Conservation (phyloP, 1,140 invertebrate genomes). For the Rhizoglyphus robini region DNA sequence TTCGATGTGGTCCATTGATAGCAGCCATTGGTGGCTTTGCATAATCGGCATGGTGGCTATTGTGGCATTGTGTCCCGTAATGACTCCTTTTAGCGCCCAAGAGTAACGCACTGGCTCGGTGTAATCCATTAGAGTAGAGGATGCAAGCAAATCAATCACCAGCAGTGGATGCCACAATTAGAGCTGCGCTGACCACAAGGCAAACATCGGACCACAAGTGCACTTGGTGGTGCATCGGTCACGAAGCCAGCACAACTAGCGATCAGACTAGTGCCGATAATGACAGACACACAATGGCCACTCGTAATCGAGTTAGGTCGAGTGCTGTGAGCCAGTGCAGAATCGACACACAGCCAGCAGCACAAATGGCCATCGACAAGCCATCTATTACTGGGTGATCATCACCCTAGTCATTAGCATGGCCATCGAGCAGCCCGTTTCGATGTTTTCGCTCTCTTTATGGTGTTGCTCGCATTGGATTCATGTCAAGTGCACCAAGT, state of each 20-base stretch:
- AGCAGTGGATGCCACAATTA: not conserved
- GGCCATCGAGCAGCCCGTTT: not conserved
- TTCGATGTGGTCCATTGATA: too few relatives aligned
- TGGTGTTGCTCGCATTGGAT: too few relatives aligned
- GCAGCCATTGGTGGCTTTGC: not conserved
- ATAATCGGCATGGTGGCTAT: not conserved
- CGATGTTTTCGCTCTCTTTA: too few relatives aligned
- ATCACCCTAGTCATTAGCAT: conserved; percentile 14
- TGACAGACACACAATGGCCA: conserved; percentile 5
- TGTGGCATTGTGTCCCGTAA: not conserved
- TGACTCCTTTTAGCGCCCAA: conserved; percentile 10
- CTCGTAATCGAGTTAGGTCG: conserved; percentile 2
- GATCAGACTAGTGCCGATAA: not conserved
- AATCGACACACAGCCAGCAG: too few relatives aligned
- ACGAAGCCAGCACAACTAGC: not conserved
- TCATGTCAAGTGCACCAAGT: too few relatives aligned
- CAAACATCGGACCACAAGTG: too few relatives aligned
- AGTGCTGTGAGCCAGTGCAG: not conserved
- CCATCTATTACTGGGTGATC: not conserved
- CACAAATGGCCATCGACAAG: not conserved
- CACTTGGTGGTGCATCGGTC: too few relatives aligned
- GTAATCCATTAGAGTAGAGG: conserved; percentile 4
- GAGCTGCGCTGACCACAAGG: not conserved
- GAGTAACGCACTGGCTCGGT: not conserved
- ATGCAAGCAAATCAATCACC: conserved; percentile 2